phyloP scores from a whole-genome alignment of 2,888 invertebrate species.

The Dioctria rufipes region DNA sequence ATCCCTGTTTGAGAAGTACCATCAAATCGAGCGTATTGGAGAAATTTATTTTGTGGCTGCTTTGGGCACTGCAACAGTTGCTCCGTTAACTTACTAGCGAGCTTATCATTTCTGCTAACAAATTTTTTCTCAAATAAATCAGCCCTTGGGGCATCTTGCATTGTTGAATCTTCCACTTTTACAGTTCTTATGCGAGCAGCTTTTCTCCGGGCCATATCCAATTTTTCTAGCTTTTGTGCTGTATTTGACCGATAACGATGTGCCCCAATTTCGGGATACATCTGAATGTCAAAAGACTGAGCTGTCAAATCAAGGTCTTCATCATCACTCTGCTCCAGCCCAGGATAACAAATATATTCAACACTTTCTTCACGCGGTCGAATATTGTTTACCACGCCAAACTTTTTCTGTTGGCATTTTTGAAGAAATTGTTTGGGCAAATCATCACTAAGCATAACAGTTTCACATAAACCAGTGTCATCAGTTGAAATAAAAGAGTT shows the following conservation, averaged over 20 bases:
- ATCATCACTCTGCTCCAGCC: conserved; percentile 83
- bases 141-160: conserved; percentile 72
- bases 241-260: conserved; percentile 88
- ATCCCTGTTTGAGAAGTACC: conserved; percentile 87
- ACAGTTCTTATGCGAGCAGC: conserved; percentile 83
- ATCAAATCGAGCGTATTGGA: conserved; percentile 93
- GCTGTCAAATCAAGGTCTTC: conserved; percentile 80
- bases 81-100: conserved; percentile 79
- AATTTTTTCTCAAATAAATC: conserved; percentile 73
- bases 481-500: conserved; percentile 97
- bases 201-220: conserved; percentile 88
- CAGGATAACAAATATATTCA: conserved; percentile 80
- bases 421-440: conserved; percentile 77
- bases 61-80: conserved; percentile 84
- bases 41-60: conserved; percentile 87
- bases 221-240: conserved; percentile 88
- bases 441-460: conserved; percentile 90
- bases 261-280: conserved; percentile 77
- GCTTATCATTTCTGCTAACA: conserved; percentile 65
- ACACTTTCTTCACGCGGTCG: conserved; percentile 63
- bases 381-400: neutral
- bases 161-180: conserved; percentile 78
- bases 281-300: conserved; percentile 85
- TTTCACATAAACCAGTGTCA: conserved; percentile 95
- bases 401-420: conserved; percentile 60